These are phyloP conservation scores for Platalea minor DNA, from an alignment of 2,797 vertebrate species.

Conservation along the genomic window DNA sequence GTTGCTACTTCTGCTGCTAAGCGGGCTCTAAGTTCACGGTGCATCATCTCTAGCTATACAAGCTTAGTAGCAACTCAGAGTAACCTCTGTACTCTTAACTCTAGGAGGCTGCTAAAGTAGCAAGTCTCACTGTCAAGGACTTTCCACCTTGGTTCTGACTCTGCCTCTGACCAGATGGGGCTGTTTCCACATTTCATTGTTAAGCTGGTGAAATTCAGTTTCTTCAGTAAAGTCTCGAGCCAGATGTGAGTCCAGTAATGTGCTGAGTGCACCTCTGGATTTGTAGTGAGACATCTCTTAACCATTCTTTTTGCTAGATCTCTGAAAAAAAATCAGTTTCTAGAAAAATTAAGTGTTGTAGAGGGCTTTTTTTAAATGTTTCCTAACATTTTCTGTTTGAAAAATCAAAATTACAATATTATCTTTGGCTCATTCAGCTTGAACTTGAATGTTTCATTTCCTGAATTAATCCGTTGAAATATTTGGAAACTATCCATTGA, in stretches of 20 bases:
- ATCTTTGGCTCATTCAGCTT: not conserved
- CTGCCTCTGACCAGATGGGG: not conserved
- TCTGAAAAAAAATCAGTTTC: not conserved
- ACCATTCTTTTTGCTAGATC: not conserved
- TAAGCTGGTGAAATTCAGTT: not conserved
- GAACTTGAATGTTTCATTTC: not conserved
- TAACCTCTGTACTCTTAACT: not conserved
- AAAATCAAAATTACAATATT: not conserved
- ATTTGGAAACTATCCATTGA: not conserved
- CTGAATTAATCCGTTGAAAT: not conserved
- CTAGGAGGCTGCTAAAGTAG: not conserved
- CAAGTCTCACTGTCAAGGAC: not conserved
- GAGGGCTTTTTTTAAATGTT: not conserved
- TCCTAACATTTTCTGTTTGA: not conserved
- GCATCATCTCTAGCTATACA: not conserved
- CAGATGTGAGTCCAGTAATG: not conserved
- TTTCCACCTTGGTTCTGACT: fast-evolving
- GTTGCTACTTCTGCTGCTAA: not conserved
- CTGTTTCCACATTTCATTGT: not conserved
- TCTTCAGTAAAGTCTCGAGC: not conserved
- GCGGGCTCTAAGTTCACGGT: not conserved
- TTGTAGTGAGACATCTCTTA: not conserved
- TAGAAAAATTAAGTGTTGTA: not conserved
- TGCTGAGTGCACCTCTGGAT: not conserved
- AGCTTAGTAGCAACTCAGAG: not conserved